These are phyloP conservation scores for Meganola albula DNA, from an alignment of 2,888 invertebrate species.

Conservation along the genomic window DNA sequence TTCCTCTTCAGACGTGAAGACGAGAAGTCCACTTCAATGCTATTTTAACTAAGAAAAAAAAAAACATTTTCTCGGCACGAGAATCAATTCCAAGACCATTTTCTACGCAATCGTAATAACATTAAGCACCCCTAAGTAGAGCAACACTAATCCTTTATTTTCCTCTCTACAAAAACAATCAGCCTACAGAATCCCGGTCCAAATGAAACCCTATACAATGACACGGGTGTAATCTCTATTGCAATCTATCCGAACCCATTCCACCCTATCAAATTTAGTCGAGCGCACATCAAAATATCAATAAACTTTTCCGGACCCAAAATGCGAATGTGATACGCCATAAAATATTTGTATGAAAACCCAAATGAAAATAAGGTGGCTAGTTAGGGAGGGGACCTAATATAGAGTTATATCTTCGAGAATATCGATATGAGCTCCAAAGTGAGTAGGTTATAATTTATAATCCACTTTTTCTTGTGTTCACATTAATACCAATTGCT, in stretches of 20 bases:
- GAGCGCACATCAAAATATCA: slow-evolving; percentile 17
- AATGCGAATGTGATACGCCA: slow-evolving; percentile 12
- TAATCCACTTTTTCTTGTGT: not conserved
- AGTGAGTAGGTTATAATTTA: not conserved
- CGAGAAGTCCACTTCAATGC: too few relatives aligned
- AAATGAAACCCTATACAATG: slow-evolving; percentile 19
- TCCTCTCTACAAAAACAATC: too few relatives aligned
- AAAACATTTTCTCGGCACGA: too few relatives aligned
- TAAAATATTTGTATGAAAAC: slow-evolving; percentile 26
- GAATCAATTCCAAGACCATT: too few relatives aligned
- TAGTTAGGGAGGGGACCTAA: not conserved
- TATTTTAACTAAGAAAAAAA: too few relatives aligned
- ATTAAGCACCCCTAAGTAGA: too few relatives aligned
- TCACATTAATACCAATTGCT: not conserved
- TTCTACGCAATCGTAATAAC: too few relatives aligned
- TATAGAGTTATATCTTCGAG: not conserved
- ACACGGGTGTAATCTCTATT: slow-evolving; percentile 15
- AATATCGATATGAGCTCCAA: not conserved
- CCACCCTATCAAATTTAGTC: slow-evolving; percentile 13
- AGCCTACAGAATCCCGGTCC: too few relatives aligned
- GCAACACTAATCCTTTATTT: too few relatives aligned
- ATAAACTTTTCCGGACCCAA: slow-evolving; percentile 21
- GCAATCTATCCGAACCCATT: slow-evolving; percentile 17
- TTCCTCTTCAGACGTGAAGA: too few relatives aligned
- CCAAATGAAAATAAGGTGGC: slow-evolving; percentile 9